A percentile compares a stretch with the other conserved stretches of the same genome.
Conservation (phyloP, 2,797 vertebrate species). For the Chloroceryle amazona region DNA sequence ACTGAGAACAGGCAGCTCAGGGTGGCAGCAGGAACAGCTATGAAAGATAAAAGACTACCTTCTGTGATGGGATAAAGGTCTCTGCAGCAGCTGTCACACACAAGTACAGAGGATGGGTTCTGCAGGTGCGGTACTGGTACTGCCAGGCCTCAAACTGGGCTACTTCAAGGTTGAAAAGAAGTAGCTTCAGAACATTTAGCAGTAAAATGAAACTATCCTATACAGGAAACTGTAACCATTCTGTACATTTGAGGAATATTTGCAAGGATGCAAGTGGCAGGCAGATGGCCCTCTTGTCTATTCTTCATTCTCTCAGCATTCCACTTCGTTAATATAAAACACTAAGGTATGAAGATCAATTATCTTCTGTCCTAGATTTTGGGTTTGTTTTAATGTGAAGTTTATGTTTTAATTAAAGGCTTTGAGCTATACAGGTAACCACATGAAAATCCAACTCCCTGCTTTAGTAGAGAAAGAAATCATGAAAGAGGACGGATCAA, state of each 20-base stretch:
- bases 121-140: background rate
- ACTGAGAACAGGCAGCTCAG: no score
- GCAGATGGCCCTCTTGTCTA: background rate
- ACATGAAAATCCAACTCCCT: constrained; percentile 86
- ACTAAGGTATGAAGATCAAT: background rate
- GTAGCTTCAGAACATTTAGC: background rate
- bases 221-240: background rate
- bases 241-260: no score
- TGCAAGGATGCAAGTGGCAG: background rate
- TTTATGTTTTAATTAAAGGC: constrained; percentile 84
- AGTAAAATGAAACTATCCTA: background rate
- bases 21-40: background rate
- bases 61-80: background rate
- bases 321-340: background rate
- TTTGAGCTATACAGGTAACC: constrained; percentile 90
- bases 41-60: background rate
- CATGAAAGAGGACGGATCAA: constrained; percentile 91
- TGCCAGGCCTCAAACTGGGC: background rate
- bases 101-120: background rate
- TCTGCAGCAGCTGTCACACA: no score
- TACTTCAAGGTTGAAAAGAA: background rate
- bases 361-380: background rate
- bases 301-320: background rate
- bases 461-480: constrained; percentile 91
- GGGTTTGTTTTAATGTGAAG: background rate